Conservation (phyloP, 2,113 vertebrate species). For the Crotophaga sulcirostris region DNA sequence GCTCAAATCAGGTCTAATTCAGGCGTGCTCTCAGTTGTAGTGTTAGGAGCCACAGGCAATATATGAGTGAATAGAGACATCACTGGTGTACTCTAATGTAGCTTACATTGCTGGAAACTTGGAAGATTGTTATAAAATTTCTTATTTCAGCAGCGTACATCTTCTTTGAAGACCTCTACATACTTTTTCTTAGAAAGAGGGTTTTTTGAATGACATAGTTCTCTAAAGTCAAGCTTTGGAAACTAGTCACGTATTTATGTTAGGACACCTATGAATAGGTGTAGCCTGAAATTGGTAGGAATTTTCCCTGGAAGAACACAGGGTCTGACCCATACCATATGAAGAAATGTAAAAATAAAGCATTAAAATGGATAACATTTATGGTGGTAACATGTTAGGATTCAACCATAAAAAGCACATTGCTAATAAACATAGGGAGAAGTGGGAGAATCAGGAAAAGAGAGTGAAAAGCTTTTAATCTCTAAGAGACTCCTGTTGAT, state of each 20-base stretch:
- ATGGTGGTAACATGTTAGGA: not conserved
- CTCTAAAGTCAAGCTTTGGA: not conserved
- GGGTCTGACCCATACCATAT: not conserved
- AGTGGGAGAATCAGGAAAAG: not conserved
- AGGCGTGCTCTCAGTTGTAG: accelerated
- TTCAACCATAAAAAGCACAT: not conserved
- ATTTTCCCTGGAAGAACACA: not conserved
- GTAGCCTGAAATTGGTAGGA: not conserved
- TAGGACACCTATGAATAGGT: not conserved
- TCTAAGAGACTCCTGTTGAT: not conserved
- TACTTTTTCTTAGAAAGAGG: not conserved
- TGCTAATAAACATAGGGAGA: not conserved
- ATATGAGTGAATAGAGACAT: not conserved
- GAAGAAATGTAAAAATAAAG: not conserved
- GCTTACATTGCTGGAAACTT: not conserved
- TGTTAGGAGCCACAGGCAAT: not conserved
- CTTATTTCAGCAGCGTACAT: not conserved
- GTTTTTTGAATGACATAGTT: not conserved
- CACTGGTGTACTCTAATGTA: not conserved
- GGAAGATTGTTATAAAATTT: not conserved
- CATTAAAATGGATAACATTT: not conserved
- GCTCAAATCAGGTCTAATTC: not conserved
- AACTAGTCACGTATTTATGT: not conserved
- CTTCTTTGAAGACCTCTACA: not conserved
- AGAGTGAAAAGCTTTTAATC: not conserved